Evolutionary conservation across 2,888 invertebrate species (phyloP).

Genomic region (Catocala fraxini): DNA sequence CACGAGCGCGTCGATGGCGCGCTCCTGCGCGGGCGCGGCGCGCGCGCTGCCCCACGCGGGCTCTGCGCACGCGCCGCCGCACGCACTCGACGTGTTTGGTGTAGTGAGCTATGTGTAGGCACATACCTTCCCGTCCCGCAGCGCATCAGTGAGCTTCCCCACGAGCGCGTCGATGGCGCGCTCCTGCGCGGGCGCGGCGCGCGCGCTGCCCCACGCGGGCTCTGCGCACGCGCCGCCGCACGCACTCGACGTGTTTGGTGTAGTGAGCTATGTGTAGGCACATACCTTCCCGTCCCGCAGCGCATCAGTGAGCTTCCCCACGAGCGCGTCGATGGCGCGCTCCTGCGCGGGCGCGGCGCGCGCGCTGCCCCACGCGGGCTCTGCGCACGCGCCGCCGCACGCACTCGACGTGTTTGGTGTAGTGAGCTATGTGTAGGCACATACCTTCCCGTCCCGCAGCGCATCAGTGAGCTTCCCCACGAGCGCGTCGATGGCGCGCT

Average conservation of each 20-base stretch:
- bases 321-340: conserved; percentile 81
- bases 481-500: conserved; percentile 83
- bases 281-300: conserved; percentile 80
- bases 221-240: conserved; percentile 30
- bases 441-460: conserved; percentile 80
- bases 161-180: conserved; percentile 83
- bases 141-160: conserved; percentile 73
- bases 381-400: conserved; percentile 32
- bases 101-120: too few relatives aligned
- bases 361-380: conserved; percentile 54
- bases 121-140: conserved; percentile 79
- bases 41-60: conserved; percentile 56
- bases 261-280: too few relatives aligned
- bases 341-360: conserved; percentile 80
- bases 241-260: conserved; percentile 15
- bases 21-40: conserved; percentile 81
- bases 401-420: conserved; percentile 1
- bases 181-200: conserved; percentile 80
- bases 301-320: conserved; percentile 77
- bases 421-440: too few relatives aligned
- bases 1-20: conserved; percentile 83
- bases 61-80: conserved; percentile 29
- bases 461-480: conserved; percentile 78
- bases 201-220: conserved; percentile 55
- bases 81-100: conserved; percentile 16